phyloP scores from a whole-genome alignment of 2,797 vertebrate genomes.

The Sciurus carolinensis region DNA sequence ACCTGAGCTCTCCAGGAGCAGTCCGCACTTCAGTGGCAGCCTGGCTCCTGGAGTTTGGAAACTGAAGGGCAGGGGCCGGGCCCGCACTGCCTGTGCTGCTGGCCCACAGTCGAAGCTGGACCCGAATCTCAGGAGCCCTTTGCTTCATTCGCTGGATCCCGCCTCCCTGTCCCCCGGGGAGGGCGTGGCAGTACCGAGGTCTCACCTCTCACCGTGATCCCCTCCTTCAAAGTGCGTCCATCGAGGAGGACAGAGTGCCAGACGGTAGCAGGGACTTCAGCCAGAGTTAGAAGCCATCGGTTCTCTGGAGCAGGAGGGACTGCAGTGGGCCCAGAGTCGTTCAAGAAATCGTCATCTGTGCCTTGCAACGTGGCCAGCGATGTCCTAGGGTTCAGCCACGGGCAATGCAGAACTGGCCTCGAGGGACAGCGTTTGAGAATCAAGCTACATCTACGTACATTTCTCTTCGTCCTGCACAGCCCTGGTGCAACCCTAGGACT shows the following conservation, averaged over 20 bases:
- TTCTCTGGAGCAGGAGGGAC: not conserved
- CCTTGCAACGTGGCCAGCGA: too few species aligned
- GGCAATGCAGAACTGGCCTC: not conserved
- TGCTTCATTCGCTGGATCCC: slow-evolving; percentile 10
- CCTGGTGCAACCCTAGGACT: not conserved
- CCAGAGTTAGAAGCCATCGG: not conserved
- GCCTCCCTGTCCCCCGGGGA: not conserved
- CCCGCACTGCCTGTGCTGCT: not conserved
- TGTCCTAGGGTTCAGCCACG: not conserved
- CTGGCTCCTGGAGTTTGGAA: not conserved
- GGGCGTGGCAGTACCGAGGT: not conserved
- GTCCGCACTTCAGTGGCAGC: not conserved
- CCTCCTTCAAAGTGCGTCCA: not conserved
- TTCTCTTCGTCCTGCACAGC: not conserved
- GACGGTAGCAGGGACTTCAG: too few species aligned
- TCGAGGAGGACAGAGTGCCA: too few species aligned
- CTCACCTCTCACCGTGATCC: not conserved
- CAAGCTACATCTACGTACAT: not conserved
- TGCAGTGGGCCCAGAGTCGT: not conserved
- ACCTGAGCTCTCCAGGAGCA: not conserved
- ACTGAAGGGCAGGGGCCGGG: not conserved
- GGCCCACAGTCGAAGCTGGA: not conserved
- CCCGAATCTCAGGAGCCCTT: not conserved
- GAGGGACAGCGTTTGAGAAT: not conserved
- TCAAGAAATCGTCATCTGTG: not conserved